Evolutionary conservation across 2,113 vertebrate genomes (phyloP), one percentile per base, ranked within the genome.

Genomic region (Philantomba maxwellii): DNA sequence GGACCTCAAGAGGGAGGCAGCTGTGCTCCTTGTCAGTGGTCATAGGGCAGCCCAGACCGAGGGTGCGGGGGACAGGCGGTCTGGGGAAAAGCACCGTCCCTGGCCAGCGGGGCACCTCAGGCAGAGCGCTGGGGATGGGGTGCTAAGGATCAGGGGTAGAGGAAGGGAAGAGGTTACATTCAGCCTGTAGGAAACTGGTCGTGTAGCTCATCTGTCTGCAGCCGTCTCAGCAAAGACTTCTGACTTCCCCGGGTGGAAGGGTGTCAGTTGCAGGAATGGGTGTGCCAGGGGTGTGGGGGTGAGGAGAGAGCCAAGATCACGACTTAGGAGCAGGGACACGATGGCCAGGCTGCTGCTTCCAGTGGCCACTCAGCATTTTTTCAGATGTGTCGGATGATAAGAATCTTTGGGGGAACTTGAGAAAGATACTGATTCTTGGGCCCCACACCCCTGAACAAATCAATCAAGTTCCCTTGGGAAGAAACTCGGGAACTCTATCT

Each of bases 1-100:
- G 82, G 85, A 21, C 47, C 64, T 81, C 47, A 70, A 64, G 43
- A 51, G n/a, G 57, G 49, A 95, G 62, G 7, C n/a, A 30, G 9
- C 45, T 89, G 6, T 47, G 23, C 36, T 84, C 83, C 19, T 3
- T 43, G 36, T 45, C 51, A 43, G 58, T 84, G 70, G 12, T 45
- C 84, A 28, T 5, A 49, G 16, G 57, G n/a, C 13, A 88, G 58
- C 28, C n/a, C 14, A 17, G 26, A 39, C 19, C 2, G 2, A 2
- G 73, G 45, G 14, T 51, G 51, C 45, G 13, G 14, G 66, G 60
- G 23, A 28, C 25, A 55, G 49, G 16, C 17, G 45, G 33, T 45
- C 0, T 5, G 23, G 21, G 28, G 19, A 14, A 25, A 36, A 1
- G 4, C 6, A 17, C 12, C 25, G 11, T 75, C 1, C 12, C 21